Percentiles rank a stretch among this genome's conserved stretches.
These are phyloP conservation scores for Drosophila sordidula DNA, from an alignment of 2,888 invertebrate species.

Conservation along the genomic window DNA sequence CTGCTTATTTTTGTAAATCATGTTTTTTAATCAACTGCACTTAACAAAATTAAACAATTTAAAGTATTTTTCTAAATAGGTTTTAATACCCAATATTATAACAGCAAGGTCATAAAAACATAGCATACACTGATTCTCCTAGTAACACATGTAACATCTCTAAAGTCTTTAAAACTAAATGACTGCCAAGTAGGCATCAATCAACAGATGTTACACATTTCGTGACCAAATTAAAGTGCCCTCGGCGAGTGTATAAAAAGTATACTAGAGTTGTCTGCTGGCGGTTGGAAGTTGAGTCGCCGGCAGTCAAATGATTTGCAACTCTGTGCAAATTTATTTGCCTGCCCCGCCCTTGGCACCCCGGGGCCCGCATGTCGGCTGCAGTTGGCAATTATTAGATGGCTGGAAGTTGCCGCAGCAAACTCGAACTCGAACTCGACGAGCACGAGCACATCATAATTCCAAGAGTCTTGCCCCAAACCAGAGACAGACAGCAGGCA, in stretches of 20 bases:
- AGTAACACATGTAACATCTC: too few relatives aligned
- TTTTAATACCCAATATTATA: too few relatives aligned
- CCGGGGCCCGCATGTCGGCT: slow-evolving; percentile 11
- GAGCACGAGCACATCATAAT: slow-evolving; percentile 62
- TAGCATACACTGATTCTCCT: too few relatives aligned
- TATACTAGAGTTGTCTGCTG: slow-evolving; percentile 28
- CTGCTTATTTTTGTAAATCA: too few relatives aligned
- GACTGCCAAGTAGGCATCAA: too few relatives aligned
- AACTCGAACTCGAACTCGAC: slow-evolving; percentile 21
- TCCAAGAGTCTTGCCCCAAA: slow-evolving; percentile 45
- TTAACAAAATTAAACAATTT: too few relatives aligned
- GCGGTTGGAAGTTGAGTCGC: slow-evolving; percentile 23
- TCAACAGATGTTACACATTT: background rate
- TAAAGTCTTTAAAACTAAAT: too few relatives aligned
- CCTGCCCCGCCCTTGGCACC: slow-evolving; percentile 19
- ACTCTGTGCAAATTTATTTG: slow-evolving; percentile 74
- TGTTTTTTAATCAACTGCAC: too few relatives aligned
- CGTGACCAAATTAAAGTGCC: slow-evolving; percentile 6
- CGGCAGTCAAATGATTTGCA: slow-evolving; percentile 74
- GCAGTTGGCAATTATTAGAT: slow-evolving; percentile 69
- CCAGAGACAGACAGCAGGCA: background rate
- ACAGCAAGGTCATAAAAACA: too few relatives aligned
- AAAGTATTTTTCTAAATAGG: too few relatives aligned
- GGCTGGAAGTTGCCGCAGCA: slow-evolving; percentile 40
- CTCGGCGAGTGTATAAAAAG: slow-evolving; percentile 20